Evolutionary conservation across 2,113 vertebrate genomes (phyloP).

Genomic region (Zingel zingel): DNA sequence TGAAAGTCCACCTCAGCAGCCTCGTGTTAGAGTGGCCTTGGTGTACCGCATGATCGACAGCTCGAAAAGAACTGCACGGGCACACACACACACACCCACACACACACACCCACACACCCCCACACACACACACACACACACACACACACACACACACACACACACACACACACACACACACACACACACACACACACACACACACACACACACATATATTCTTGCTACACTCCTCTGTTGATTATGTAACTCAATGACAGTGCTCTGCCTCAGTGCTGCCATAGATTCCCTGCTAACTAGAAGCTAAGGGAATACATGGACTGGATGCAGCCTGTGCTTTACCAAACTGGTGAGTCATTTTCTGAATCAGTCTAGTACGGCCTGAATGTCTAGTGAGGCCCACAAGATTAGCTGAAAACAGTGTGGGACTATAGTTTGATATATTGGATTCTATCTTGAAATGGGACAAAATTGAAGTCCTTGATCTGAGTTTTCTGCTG

Average conservation of each 20-base stretch:
- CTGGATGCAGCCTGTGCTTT: conserved; percentile 70
- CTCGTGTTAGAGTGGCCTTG: conserved; percentile 71
- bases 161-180: conserved; percentile 3
- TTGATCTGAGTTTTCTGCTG: conserved; percentile 66
- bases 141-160: conserved; percentile 6
- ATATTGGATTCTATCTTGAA: conserved; percentile 69
- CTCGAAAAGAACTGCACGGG: conserved; percentile 60
- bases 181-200: conserved; percentile 24
- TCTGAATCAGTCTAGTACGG: conserved; percentile 66
- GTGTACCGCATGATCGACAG: conserved; percentile 71
- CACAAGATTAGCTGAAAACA: conserved; percentile 63
- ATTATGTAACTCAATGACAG: conserved; percentile 82
- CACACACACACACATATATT: conserved; percentile 27
- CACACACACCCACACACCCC: conserved; percentile 2
- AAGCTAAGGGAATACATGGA: conserved; percentile 76
- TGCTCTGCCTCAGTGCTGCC: conserved; percentile 77
- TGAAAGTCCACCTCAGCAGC: conserved; percentile 77
- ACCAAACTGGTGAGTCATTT: conserved; percentile 78
- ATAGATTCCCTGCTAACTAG: conserved; percentile 80
- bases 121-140: conserved; percentile 5
- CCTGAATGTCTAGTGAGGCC: conserved; percentile 58
- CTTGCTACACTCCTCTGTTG: conserved; percentile 67
- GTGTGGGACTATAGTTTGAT: conserved; percentile 49
- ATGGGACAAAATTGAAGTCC: conserved; percentile 68
- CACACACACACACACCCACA: conserved; percentile 20